These are phyloP conservation scores for Neogobius melanostomus DNA, from an alignment of 2,113 vertebrate species.

Conservation along the genomic window DNA sequence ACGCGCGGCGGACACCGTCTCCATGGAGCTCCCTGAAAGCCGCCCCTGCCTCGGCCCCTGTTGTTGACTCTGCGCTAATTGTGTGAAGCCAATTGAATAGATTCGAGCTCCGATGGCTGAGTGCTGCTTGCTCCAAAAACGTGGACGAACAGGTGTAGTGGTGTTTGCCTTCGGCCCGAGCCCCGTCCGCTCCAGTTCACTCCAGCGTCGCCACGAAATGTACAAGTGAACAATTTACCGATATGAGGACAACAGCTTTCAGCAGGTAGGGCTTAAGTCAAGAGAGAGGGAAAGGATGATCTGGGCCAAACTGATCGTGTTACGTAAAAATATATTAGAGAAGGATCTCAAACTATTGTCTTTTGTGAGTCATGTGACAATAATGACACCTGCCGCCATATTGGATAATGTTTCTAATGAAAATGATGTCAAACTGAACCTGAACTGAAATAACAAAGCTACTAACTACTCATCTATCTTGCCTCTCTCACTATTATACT, in stretches of 20 bases:
- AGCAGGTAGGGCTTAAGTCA: slow-evolving; percentile 12
- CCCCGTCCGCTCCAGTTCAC: slow-evolving; percentile 67
- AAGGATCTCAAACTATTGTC: no score
- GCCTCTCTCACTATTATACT: no score
- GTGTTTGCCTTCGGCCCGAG: slow-evolving; percentile 68
- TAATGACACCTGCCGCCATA: no score
- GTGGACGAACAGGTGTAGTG: slow-evolving; percentile 69
- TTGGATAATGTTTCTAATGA: no score
- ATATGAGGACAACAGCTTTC: slow-evolving; percentile 48
- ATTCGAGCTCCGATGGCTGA: slow-evolving; percentile 66
- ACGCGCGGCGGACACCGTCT: slow-evolving; percentile 39
- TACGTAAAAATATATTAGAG: neutral
- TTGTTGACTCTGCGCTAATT: slow-evolving; percentile 73
- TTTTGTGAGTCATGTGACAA: no score
- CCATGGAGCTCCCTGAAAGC: slow-evolving; percentile 59
- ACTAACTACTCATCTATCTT: no score
- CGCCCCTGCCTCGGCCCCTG: slow-evolving; percentile 35
- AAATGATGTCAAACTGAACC: no score
- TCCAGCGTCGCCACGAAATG: slow-evolving; percentile 71
- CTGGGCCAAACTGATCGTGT: neutral
- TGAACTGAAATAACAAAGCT: no score
- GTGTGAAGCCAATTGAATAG: slow-evolving; percentile 72
- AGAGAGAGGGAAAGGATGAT: slow-evolving; percentile 9
- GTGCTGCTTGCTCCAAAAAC: slow-evolving; percentile 58
- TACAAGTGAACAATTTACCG: slow-evolving; percentile 70